A percentile compares a stretch with the other conserved stretches of the same genome.
phyloP scores from a whole-genome alignment of 2,888 invertebrate species.

The Cataglyphis altisquamis region DNA sequence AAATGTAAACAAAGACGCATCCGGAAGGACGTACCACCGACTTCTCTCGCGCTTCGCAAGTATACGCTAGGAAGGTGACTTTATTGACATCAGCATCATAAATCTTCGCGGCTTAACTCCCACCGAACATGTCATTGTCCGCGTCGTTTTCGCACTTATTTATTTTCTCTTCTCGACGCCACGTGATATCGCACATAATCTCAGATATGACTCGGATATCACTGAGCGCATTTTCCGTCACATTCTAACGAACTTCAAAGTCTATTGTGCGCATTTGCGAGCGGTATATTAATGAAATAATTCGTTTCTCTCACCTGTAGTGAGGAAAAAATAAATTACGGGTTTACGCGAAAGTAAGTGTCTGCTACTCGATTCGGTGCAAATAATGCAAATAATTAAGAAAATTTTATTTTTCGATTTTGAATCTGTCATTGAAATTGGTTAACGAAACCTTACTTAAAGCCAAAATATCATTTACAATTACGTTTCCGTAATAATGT shows the following conservation, averaged over 20 bases:
- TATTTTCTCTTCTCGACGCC: constrained; percentile 22
- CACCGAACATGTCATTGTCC: constrained; percentile 75
- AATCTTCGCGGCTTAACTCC: constrained; percentile 78
- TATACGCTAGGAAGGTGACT: constrained; percentile 73
- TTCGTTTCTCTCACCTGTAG: constrained; percentile 1
- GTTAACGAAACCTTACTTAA: constrained; percentile 16
- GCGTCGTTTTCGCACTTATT: constrained; percentile 58
- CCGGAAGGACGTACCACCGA: constrained; percentile 52
- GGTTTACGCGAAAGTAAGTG: background rate
- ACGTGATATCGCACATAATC: constrained; percentile 42
- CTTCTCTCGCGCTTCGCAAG: constrained; percentile 51
- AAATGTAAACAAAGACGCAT: constrained; percentile 67
- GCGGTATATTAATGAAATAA: constrained; percentile 18
- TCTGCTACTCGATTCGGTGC: background rate
- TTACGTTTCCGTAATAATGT: background rate
- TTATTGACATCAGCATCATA: constrained; percentile 80
- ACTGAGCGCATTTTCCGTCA: constrained; percentile 18
- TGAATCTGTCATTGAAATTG: background rate
- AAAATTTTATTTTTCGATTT: constrained; percentile 24
- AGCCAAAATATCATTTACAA: background rate
- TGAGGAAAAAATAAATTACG: background rate
- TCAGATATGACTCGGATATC: constrained; percentile 23
- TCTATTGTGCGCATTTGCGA: background rate
- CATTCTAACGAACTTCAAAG: constrained; percentile 21
- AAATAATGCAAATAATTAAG: background rate